Conservation (phyloP, 2,888 invertebrate genomes). For the Pyrocoelia pectoralis region DNA sequence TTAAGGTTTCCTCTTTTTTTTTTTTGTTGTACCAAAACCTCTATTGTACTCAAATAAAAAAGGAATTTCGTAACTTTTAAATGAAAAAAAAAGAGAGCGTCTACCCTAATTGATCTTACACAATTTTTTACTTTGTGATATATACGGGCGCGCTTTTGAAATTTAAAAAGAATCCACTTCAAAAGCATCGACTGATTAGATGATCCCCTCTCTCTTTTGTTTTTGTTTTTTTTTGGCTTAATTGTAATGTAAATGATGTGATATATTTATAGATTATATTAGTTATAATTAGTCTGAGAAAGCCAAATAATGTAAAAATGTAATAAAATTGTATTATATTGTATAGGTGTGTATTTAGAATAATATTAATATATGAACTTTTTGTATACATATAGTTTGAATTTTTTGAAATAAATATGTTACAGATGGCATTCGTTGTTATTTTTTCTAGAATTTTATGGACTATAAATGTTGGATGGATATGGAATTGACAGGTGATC, state of each 20-base stretch:
- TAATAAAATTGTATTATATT: constrained; percentile 32
- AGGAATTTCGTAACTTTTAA: not conserved
- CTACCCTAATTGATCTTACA: not conserved
- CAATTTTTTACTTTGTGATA: not conserved
- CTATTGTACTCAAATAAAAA: not conserved
- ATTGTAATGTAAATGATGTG: constrained; percentile 28
- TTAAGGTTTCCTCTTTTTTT: not conserved
- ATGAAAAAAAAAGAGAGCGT: no score
- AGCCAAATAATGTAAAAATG: constrained; percentile 38
- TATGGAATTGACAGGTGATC: not conserved
- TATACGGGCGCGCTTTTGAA: not conserved
- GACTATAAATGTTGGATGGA: not conserved
- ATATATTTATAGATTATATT: constrained; percentile 24
- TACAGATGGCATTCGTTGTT: not conserved
- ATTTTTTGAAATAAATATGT: no score
- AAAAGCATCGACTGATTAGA: constrained; percentile 5
- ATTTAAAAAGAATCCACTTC: no score
- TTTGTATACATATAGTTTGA: not conserved
- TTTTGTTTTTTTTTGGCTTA: constrained; percentile 7
- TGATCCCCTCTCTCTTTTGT: constrained; percentile 8
- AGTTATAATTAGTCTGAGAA: constrained; percentile 24
- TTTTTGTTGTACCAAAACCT: not conserved
- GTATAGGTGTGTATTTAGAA: no score
- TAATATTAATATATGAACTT: constrained; percentile 34
- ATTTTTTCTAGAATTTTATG: constrained; percentile 12